A percentile compares a stretch with the other conserved stretches of the same genome.
Conservation (phyloP, 2,797 vertebrate genomes). For the Odontamblyopus rebecca region DNA sequence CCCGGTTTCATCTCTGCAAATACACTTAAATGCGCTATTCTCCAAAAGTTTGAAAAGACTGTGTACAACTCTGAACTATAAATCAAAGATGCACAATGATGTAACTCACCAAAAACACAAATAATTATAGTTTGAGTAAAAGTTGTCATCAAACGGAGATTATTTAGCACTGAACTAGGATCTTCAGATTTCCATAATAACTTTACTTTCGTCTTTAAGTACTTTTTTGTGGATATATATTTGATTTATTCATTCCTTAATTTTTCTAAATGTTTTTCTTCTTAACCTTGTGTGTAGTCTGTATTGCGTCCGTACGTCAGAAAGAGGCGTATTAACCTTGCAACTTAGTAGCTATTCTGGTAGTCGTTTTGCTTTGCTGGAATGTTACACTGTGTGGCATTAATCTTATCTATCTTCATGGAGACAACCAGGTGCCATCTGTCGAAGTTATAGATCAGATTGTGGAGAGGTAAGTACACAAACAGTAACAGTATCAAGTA, state of each 20-base stretch:
- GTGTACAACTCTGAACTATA: background rate
- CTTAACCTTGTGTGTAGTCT: background rate
- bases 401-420: too few relatives aligned
- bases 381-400: too few relatives aligned
- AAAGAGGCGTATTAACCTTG: too few relatives aligned
- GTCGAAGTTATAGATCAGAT: too few relatives aligned
- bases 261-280: background rate
- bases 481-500: too few relatives aligned
- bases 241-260: background rate
- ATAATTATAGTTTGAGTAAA: slow-evolving; percentile 2
- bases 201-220: background rate
- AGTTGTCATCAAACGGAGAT: background rate
- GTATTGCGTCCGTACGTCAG: background rate
- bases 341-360: too few relatives aligned
- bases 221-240: background rate
- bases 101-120: background rate
- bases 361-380: too few relatives aligned
- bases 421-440: too few relatives aligned
- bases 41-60: background rate
- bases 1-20: slow-evolving; percentile 27
- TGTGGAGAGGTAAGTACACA: too few relatives aligned
- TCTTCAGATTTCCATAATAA: background rate
- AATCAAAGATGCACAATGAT: background rate
- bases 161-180: background rate
- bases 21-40: slow-evolving; percentile 7